phyloP scores from a whole-genome alignment of 2,113 vertebrate genomes.

The Thalassarche chlororhynchos region DNA sequence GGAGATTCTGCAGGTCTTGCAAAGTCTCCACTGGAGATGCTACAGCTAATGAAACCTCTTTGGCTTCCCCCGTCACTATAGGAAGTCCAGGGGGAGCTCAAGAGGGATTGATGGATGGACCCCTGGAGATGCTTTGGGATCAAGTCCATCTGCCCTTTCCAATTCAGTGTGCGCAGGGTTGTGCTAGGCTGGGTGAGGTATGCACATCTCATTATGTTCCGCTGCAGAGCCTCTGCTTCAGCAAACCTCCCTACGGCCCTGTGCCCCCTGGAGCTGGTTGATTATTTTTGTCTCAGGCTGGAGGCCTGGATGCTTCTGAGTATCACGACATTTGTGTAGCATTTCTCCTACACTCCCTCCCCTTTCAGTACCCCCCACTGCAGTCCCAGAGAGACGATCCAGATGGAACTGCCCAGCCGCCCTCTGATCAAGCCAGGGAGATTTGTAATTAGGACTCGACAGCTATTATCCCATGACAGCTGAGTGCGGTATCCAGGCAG shows the following conservation, averaged over 20 bases:
- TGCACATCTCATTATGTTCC: background rate
- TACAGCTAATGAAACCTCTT: background rate
- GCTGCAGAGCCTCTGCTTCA: background rate
- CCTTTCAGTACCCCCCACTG: background rate
- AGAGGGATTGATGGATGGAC: background rate
- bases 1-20: background rate
- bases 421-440: background rate
- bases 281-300: slow-evolving; percentile 15
- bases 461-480: slow-evolving; percentile 15
- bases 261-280: background rate
- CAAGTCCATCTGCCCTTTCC: background rate
- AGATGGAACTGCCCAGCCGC: slow-evolving; percentile 18
- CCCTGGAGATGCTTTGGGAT: background rate
- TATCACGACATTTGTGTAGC: background rate
- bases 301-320: background rate
- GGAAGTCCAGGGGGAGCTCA: background rate
- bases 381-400: background rate
- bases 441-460: background rate
- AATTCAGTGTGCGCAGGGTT: background rate
- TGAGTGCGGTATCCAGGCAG: slow-evolving; percentile 17
- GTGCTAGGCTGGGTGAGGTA: background rate
- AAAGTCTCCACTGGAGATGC: background rate
- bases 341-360: background rate
- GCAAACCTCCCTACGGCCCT: background rate
- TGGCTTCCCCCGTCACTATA: background rate